Evolutionary conservation across 2,888 invertebrate species (phyloP), one percentile per base, ranked within the genome.

Genomic region (Phengaris alcon): DNA sequence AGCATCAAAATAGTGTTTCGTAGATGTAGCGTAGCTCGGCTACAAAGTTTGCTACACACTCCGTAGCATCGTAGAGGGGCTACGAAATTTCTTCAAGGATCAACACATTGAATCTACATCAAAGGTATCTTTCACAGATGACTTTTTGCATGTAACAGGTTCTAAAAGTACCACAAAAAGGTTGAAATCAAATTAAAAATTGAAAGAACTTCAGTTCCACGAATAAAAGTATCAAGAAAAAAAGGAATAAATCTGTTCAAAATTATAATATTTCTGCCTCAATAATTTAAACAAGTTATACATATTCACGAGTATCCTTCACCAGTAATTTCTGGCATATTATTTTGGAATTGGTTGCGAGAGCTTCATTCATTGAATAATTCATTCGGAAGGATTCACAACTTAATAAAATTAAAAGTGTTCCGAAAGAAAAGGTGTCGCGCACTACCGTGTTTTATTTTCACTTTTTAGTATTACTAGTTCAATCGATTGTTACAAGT

Each of bases 391-490:
- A 80, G 80, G 80, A 78, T 81, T 79, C 80, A 79, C 77, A 77
- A 78, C 75, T 79, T 81, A 79, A 82, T 81, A 77, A 80, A 81
- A 83, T 83, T 82, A 82, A 82, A 83, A 82, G 80, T 81, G 77
- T 76, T 72, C 13, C 0, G 74, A 72, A 68, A 73, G 76, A 74
- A 75, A 64, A 74, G 72, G 75, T 51, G 77, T 76, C 77, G 69
- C 77, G 75, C 77, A 77, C 80, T 76, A 57, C 75, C 74, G 15
- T 51, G 6, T 69, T 48, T 15, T 69, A 15, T 51, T 46, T 70
- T 51, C 15, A 22, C 7, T 48, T 15, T 52, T 15, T 15, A 8
- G 55, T 5, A 9, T n/a, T n/a, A 12, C 10, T 48, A 48, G 35
- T 48, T 48, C 6, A 8, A 48, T 7, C 6, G 48, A 48, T 48